Evolutionary conservation across 1,140 invertebrate genomes (phyloP).

Genomic region (Vollenhovia emeryi): DNA sequence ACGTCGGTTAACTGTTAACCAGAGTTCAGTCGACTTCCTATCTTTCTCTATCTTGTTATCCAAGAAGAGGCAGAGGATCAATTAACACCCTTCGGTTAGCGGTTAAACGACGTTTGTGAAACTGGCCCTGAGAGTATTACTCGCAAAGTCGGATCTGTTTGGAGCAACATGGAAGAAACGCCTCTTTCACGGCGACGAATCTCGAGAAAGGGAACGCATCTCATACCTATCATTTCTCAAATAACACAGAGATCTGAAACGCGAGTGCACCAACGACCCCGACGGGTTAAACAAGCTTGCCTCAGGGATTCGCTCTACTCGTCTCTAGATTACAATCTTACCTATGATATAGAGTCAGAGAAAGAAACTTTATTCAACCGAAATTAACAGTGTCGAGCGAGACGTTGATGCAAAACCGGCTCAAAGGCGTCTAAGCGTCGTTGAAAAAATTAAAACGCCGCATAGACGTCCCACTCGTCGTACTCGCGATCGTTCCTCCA

Average conservation of each 20-base stretch:
- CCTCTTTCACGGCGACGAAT: not conserved
- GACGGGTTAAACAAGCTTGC: slow-evolving; percentile 7
- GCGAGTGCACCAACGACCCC: not conserved
- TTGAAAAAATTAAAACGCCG: not conserved
- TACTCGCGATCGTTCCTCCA: not conserved
- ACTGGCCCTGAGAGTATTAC: slow-evolving; percentile 8
- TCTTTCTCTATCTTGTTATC: no score
- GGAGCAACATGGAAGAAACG: not conserved
- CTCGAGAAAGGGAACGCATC: not conserved
- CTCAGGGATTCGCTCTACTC: not conserved
- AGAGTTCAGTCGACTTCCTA: no score
- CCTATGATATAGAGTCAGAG: not conserved
- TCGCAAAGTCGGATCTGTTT: slow-evolving; percentile 14
- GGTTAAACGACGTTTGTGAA: no score
- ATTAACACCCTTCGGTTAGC: no score
- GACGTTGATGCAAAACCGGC: not conserved
- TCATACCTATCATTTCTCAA: not conserved
- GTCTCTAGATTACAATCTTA: not conserved
- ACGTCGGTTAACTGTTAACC: no score
- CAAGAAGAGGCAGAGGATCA: no score
- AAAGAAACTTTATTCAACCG: slow-evolving; percentile 10
- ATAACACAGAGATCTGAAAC: slow-evolving; percentile 2
- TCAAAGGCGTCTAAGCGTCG: not conserved
- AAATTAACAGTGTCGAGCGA: not conserved
- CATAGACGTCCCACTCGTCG: not conserved